Conservation (phyloP, 2,797 vertebrate species). For the Cyprinodon diabolis region DNA sequence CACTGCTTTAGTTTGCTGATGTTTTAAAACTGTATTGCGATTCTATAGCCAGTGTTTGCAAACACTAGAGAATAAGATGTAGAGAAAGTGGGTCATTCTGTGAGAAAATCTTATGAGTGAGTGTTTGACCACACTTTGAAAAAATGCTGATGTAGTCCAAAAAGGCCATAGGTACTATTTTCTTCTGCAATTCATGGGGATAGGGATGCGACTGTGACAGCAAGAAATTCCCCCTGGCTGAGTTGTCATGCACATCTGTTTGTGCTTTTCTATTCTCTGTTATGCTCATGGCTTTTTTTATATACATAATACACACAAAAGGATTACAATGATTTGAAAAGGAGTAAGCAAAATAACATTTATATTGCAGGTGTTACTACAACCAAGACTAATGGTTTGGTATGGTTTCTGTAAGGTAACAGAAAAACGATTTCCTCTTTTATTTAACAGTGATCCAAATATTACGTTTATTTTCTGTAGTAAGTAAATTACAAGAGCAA, state of each 20-base stretch:
- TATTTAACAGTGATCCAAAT: background rate
- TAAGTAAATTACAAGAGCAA: background rate
- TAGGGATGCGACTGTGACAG: conserved; percentile 63
- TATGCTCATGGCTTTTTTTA: conserved; percentile 15
- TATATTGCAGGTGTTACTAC: background rate
- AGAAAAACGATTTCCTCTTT: background rate
- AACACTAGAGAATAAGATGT: conserved; percentile 35
- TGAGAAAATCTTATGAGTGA: conserved; percentile 65
- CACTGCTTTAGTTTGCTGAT: background rate
- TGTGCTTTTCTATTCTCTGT: conserved; percentile 13
- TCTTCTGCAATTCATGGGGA: conserved; percentile 74
- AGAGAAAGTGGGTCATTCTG: conserved; percentile 51
- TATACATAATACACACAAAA: conserved; percentile 1
- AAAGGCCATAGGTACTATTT: conserved; percentile 79
- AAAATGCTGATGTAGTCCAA: conserved; percentile 81
- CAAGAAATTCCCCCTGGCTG: conserved; percentile 51
- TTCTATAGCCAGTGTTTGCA: conserved; percentile 17
- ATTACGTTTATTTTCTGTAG: background rate
- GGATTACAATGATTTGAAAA: conserved; percentile 7
- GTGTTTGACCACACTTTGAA: conserved; percentile 68
- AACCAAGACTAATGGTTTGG: background rate
- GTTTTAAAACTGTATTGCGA: background rate
- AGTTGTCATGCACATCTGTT: conserved; percentile 18
- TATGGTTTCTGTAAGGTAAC: background rate
- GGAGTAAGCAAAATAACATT: background rate